Conservation (phyloP, 2,888 invertebrate species). For the Atrina japonica region DNA sequence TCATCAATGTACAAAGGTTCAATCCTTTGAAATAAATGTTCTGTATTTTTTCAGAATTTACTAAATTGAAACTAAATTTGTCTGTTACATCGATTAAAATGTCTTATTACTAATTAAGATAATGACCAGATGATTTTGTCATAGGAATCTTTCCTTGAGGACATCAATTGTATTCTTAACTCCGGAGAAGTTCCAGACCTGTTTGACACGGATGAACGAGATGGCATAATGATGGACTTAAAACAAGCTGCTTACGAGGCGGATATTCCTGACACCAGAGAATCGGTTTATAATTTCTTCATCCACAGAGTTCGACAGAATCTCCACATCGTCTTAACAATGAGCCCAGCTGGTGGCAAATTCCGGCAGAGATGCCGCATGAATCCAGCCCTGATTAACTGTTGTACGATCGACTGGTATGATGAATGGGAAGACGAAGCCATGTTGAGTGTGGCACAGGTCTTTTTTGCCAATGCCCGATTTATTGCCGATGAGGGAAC, state of each 20-base stretch:
- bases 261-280: conserved; percentile 77
- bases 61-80: too few species aligned
- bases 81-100: too few species aligned
- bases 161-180: conserved; percentile 80
- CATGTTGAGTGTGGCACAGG: conserved; percentile 78
- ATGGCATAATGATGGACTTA: conserved; percentile 79
- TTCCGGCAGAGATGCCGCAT: conserved; percentile 80
- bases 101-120: too few species aligned
- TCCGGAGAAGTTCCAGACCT: conserved; percentile 80
- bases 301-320: conserved; percentile 77
- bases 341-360: conserved; percentile 78
- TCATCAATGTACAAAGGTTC: too few species aligned
- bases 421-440: conserved; percentile 79
- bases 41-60: too few species aligned
- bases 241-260: conserved; percentile 76
- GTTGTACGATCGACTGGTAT: conserved; percentile 81
- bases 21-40: too few species aligned
- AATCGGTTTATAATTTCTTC: conserved; percentile 77
- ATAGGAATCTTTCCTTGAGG: conserved; percentile 80
- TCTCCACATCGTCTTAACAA: conserved; percentile 79
- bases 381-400: conserved; percentile 80
- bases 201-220: conserved; percentile 80
- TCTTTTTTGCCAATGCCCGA: conserved; percentile 78
- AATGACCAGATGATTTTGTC: not conserved
- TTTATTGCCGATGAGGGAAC: conserved; percentile 73